Evolutionary conservation across 2,797 vertebrate genomes (phyloP).

Genomic region (Borostomias antarcticus): DNA sequence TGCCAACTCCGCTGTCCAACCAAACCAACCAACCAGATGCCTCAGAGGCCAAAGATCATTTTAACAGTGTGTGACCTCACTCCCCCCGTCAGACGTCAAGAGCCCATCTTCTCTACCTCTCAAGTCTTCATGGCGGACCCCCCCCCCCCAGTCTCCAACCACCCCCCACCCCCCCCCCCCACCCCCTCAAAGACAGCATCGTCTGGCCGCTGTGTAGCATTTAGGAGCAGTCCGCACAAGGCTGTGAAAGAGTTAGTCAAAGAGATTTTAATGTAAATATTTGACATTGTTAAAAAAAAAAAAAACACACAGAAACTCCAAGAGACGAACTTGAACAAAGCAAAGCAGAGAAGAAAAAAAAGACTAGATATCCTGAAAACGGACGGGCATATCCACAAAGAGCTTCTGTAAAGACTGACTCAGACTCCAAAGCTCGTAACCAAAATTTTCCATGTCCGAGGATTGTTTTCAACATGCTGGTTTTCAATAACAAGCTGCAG

Average conservation of each 20-base stretch:
- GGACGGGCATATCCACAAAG: constrained; percentile 92
- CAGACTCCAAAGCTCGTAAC: constrained; percentile 99
- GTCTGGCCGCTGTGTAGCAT: constrained; percentile 87
- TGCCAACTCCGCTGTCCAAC: constrained; percentile 64
- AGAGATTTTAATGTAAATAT: constrained; percentile 79
- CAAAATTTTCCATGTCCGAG: constrained; percentile 96
- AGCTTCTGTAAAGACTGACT: constrained; percentile 93
- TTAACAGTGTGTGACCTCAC: constrained; percentile 99
- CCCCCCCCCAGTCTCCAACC: constrained; percentile 86
- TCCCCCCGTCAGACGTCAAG: constrained; percentile 93
- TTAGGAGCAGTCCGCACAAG: constrained; percentile 90
- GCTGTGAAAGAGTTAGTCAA: constrained; percentile 71
- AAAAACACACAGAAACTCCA: constrained; percentile 44
- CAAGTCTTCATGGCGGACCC: constrained; percentile 92
- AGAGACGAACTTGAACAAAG: constrained; percentile 84
- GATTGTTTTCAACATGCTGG: constrained; percentile 96
- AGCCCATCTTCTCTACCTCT: constrained; percentile 95
- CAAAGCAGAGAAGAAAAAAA: constrained; percentile 70
- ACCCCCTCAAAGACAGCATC: constrained; percentile 87
- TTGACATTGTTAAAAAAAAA: background rate
- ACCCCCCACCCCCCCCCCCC: constrained; percentile 64
- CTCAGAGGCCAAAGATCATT: constrained; percentile 99
- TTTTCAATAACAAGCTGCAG: constrained; percentile 82
- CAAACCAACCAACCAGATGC: constrained; percentile 77
- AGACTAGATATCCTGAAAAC: constrained; percentile 81